Evolutionary conservation across 2,888 invertebrate species (phyloP).

Genomic region (Oconnorella tubifera): DNA sequence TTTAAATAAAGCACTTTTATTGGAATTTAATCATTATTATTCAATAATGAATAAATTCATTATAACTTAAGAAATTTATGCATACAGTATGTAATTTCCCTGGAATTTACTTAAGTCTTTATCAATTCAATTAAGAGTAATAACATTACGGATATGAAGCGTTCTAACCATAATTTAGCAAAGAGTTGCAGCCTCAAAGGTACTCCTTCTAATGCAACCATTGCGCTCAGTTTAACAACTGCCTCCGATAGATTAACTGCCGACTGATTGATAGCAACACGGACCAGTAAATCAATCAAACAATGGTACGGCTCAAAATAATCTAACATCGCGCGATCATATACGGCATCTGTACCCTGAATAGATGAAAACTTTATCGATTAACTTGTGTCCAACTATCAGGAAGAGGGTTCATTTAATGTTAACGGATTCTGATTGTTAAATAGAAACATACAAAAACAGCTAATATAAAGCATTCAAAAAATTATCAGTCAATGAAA

Average conservation of each 20-base stretch:
- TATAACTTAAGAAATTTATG: too few species aligned
- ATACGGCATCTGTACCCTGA: constrained; percentile 72
- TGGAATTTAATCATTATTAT: too few species aligned
- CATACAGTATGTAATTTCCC: too few species aligned
- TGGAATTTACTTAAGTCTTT: too few species aligned
- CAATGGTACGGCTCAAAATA: constrained; percentile 85
- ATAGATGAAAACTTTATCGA: neutral
- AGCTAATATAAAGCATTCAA: too few species aligned
- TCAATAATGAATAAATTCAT: too few species aligned
- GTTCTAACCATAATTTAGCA: constrained; percentile 80
- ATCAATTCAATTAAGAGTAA: too few species aligned
- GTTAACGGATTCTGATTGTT: neutral
- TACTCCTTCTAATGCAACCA: constrained; percentile 87
- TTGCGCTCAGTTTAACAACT: constrained; percentile 73
- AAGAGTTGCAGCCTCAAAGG: constrained; percentile 83
- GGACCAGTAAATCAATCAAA: constrained; percentile 79
- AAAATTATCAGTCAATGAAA: too few species aligned
- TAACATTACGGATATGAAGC: too few species aligned
- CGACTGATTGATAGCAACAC: constrained; percentile 82
- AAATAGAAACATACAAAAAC: neutral
- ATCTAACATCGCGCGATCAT: constrained; percentile 71
- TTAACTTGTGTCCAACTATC: too few species aligned
- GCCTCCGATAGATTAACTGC: constrained; percentile 81
- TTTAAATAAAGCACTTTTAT: too few species aligned
- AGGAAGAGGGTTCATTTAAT: too few species aligned